These are phyloP conservation scores for Callyntrura sp. DNA, from an alignment of 2,888 invertebrate genomes.

Conservation along the genomic window DNA sequence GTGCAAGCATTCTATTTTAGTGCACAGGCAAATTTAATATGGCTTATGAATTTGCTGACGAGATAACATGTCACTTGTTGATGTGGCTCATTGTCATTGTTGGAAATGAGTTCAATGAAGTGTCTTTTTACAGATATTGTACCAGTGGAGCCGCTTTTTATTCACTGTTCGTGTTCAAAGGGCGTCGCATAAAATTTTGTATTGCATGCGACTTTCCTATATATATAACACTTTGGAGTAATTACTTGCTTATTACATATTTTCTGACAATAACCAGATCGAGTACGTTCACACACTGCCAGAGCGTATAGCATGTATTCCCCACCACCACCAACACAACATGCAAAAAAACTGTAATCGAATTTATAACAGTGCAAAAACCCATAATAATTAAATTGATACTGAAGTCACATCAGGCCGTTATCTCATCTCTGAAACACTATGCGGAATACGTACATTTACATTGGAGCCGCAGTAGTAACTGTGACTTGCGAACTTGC, in stretches of 20 bases:
- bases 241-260: neutral
- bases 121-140: conserved; percentile 9
- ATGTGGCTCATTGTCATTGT: conserved; percentile 69
- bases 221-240: neutral
- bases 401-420: too few relatives aligned
- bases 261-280: conserved; percentile 2
- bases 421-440: too few relatives aligned
- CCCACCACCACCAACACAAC: too few relatives aligned
- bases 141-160: neutral
- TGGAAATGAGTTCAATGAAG: conserved; percentile 70
- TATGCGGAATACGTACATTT: too few relatives aligned
- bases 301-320: neutral
- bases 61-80: conserved; percentile 17
- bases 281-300: neutral
- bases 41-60: neutral
- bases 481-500: too few relatives aligned
- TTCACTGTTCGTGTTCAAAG: neutral
- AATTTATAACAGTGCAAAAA: too few relatives aligned
- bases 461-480: too few relatives aligned
- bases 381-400: too few relatives aligned
- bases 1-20: neutral
- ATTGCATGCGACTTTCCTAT: neutral
- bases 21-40: neutral
- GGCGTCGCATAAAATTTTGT: neutral
- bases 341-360: too few relatives aligned